Conservation (phyloP, 1,140 invertebrate species). For the Megalopta genalis region DNA sequence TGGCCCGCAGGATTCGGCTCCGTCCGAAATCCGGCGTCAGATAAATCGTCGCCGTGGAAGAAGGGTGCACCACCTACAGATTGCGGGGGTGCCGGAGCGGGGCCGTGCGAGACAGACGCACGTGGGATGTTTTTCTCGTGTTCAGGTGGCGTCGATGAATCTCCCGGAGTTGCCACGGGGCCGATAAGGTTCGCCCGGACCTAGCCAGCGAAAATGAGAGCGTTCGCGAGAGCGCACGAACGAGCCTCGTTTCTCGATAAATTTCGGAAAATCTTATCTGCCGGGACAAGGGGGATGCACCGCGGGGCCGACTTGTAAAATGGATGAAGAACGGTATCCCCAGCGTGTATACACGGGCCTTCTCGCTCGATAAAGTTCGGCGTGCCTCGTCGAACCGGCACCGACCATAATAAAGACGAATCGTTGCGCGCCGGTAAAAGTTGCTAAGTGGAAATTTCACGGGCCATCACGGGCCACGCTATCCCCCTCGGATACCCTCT, state of each 20-base stretch:
- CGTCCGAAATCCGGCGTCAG: slow-evolving; percentile 42
- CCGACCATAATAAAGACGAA: slow-evolving; percentile 29
- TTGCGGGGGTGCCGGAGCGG: not conserved
- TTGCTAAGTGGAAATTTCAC: slow-evolving; percentile 13
- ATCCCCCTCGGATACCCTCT: too few relatives aligned
- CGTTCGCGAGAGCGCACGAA: not conserved
- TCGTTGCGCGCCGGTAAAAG: not conserved
- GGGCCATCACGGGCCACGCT: not conserved
- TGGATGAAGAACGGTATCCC: slow-evolving; percentile 30
- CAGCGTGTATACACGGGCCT: not conserved
- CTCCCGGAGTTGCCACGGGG: slow-evolving; percentile 31
- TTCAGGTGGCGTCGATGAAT: slow-evolving; percentile 24
- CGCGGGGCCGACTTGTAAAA: slow-evolving; percentile 24
- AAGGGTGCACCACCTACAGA: not conserved
- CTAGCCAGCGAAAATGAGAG: too few relatives aligned
- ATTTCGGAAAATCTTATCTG: slow-evolving; percentile 53
- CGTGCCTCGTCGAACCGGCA: not conserved
- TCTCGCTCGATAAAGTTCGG: slow-evolving; percentile 27
- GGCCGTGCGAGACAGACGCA: not conserved
- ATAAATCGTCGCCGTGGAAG: slow-evolving; percentile 44
- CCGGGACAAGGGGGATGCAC: not conserved
- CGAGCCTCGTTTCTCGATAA: slow-evolving; percentile 21
- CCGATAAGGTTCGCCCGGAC: slow-evolving; percentile 44
- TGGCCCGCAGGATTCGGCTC: slow-evolving; percentile 59
- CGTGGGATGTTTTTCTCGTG: slow-evolving; percentile 2